Conservation (phyloP, 2,888 invertebrate genomes). For the Cryptus armator region DNA sequence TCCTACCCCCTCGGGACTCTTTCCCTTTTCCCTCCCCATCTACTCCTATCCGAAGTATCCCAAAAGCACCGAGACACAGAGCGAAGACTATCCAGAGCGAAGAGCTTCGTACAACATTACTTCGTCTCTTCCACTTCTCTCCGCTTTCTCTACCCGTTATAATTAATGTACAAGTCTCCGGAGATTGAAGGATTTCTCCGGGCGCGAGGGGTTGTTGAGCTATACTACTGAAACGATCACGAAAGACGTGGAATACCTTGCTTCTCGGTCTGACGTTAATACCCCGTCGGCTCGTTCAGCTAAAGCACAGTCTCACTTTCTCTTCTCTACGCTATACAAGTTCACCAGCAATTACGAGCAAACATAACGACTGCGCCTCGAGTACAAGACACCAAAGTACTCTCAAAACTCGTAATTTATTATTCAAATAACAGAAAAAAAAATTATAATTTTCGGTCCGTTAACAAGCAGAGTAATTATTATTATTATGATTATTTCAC, state of each 20-base stretch:
- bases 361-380: conserved; percentile 42
- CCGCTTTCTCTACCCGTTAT: conserved; percentile 67
- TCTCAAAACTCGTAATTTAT: conserved; percentile 4
- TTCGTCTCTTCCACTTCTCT: conserved; percentile 45
- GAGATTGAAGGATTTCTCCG: conserved; percentile 77
- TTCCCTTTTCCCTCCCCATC: conserved; percentile 19
- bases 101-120: conserved; percentile 20
- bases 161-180: conserved; percentile 81
- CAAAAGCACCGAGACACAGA: conserved; percentile 35
- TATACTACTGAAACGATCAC: conserved; percentile 39
- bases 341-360: conserved; percentile 51
- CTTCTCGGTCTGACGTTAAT: conserved; percentile 40
- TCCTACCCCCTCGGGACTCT: conserved; percentile 42
- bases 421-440: background rate
- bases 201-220: conserved; percentile 57
- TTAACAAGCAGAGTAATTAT: background rate
- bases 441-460: background rate
- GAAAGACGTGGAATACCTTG: conserved; percentile 37
- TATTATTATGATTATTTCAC: too few relatives aligned
- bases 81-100: background rate
- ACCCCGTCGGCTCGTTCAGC: conserved; percentile 46
- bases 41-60: conserved; percentile 34
- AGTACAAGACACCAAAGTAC: conserved; percentile 16
- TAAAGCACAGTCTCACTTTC: conserved; percentile 38
- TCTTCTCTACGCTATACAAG: conserved; percentile 41